phyloP scores from a whole-genome alignment of 2,797 vertebrate genomes.

The Poeciliopsis paucimaculata region DNA sequence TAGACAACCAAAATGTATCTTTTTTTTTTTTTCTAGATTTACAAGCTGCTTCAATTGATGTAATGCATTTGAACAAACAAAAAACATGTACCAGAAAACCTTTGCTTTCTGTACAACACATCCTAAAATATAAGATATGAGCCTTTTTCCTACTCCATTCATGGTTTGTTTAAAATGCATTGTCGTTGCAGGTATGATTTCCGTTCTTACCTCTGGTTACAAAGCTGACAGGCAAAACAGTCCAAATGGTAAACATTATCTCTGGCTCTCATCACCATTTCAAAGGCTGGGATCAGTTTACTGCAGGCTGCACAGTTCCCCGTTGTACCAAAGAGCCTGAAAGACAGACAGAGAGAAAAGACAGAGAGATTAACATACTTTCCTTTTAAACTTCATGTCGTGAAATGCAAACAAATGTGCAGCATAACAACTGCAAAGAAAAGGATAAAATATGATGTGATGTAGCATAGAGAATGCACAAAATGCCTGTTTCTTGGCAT shows the following conservation, averaged over 20 bases:
- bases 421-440: slow-evolving; percentile 43
- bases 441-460: slow-evolving; percentile 27
- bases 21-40: slow-evolving; percentile 15
- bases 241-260: slow-evolving; percentile 99
- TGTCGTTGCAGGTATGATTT: slow-evolving; percentile 61
- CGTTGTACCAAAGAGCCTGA: slow-evolving; percentile 98
- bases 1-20: slow-evolving; percentile 23
- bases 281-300: slow-evolving; percentile 99
- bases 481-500: not conserved
- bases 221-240: slow-evolving; percentile 99
- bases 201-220: slow-evolving; percentile 98
- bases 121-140: slow-evolving; percentile 56
- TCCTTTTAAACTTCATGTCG: slow-evolving; percentile 67
- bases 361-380: slow-evolving; percentile 73
- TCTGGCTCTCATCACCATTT: slow-evolving; percentile 99
- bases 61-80: slow-evolving; percentile 30
- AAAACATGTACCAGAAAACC: slow-evolving; percentile 18
- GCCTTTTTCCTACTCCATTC: slow-evolving; percentile 49
- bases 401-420: slow-evolving; percentile 57
- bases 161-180: slow-evolving; percentile 32
- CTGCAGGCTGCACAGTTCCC: slow-evolving; percentile 99
- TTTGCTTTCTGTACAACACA: slow-evolving; percentile 12
- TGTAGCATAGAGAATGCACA: slow-evolving; percentile 35
- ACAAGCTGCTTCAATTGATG: slow-evolving; percentile 23
- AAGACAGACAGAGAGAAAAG: slow-evolving; percentile 80